Base-by-base conservation (phyloP, 2,888 invertebrate species). In the Pristionchus entomophagus region DNA sequence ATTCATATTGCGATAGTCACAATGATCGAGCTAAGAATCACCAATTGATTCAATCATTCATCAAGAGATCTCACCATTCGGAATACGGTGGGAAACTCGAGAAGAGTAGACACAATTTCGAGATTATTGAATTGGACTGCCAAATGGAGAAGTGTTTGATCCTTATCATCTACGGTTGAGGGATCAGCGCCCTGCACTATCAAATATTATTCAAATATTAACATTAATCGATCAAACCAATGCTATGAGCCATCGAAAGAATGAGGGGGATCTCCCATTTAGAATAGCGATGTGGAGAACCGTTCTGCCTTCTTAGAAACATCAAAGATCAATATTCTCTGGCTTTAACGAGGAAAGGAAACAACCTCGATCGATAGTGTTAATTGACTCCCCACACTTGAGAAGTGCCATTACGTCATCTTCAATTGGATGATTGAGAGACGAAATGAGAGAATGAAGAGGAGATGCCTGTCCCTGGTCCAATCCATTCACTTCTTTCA, bases 21-120 rank as follows among this genome's bases (percentile, higher is more conserved):
- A 86, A 89, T 90, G 26, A 90, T 91, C 14, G 89, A 91, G 73
- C 91, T 90, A 86, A 82, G 26, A 51, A 32, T 17, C 49, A 26
- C 19, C 59, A 22, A 59, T 12, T 45, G 56, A 38, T n/a, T 65
- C 19, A 35, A 2, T 29, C 10, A 69, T 35, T 26, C 2, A 10
- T 32, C 19, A 41, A 8, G 29, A 29, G 17, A 51, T 51, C 32
- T 29, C 6, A 80, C 78, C 78, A 80, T 80, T 80, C 78, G 22
- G 19, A 12, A 22, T 32, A 80, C 51, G 22, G 51, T 22, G 10
- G 49, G 49, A 35, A 51, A 51, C 22, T 49, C 29, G 78, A 80
- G 51, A 51, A 80, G 78, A n/a, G 10, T 17, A 8, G 49, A 1
- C 22, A 80, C 19, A 0, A 51, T 49, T 32, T 80, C 26, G 22